Base-by-base conservation (phyloP, 1,140 invertebrate species). In the Brachionus paranguensis region DNA sequence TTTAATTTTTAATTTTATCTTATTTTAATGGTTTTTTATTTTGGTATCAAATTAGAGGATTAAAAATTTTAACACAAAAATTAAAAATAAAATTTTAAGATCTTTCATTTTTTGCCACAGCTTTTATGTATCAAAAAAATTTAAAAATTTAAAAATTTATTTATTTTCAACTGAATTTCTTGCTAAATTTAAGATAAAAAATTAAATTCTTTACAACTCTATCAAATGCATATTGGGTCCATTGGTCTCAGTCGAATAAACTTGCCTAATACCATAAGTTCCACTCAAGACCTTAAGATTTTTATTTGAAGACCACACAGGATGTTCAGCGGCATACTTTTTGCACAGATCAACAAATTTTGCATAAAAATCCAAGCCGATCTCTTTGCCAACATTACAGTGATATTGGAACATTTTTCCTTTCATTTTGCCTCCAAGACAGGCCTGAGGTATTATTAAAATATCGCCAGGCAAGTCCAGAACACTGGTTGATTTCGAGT, bases 371-470 rank as follows among this genome's bases (percentile, higher is more conserved):
- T 87, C 83, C 1, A 84, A 20, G n/a, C 90, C 90, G 3, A 85
- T 78, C 10, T 87, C 85, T 86, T 91, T 91, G 24, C 85, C 85
- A 14, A 90, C 87, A 60, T 89, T 88, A 70, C 85, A 86, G 86
- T 91, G 90, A 86, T 91, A 91, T 85, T 91, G 90, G 85, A 90
- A 86, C 7, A 84, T 55, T 85, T 89, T 90, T 2, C 90, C 89
- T 86, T 90, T 91, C 7, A 89, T 72, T 79, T 86, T 88, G 29
- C 90, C 90, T n/a, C 90, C 90, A 4, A 91, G 84, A 8, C 88
- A 90, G 0, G 90, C 90, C 85, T 91, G 90, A 24, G 90, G 90
- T 78, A 91, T 87, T 41, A 91, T 88, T 1, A 91, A 85, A 29
- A 91, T 85, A 85, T 90, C 89, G 29, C 88, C 89, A 10, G 88